Evolutionary conservation across 2,113 vertebrate species (phyloP).

Genomic region (Hydrochoerus hydrochaeris): DNA sequence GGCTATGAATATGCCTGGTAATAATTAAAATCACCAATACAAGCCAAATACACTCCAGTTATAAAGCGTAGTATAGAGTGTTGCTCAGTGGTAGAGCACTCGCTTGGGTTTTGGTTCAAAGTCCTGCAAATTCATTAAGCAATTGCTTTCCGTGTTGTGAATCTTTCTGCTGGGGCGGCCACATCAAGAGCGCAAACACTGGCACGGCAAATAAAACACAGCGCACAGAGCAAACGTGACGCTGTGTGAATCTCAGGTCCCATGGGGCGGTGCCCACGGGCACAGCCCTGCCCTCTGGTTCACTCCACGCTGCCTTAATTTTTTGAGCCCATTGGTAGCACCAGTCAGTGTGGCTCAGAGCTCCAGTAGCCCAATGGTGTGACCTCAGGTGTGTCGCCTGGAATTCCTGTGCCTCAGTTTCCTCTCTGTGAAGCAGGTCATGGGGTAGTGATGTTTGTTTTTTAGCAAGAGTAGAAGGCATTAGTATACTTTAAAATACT

Average conservation of each 20-base stretch:
- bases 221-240: neutral
- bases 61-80: neutral
- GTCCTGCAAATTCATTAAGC: neutral
- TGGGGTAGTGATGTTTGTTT: neutral
- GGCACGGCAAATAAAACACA: neutral
- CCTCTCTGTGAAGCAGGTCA: neutral
- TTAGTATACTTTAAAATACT: constrained; percentile 17
- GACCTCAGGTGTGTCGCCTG: neutral
- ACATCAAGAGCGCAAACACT: neutral
- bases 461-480: neutral
- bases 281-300: neutral
- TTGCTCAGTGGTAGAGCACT: neutral
- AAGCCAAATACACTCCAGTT: neutral
- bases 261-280: fast-evolving
- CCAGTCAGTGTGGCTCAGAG: neutral
- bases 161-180: neutral
- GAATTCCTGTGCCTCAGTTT: neutral
- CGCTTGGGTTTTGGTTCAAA: neutral
- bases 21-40: neutral
- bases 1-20: neutral
- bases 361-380: neutral
- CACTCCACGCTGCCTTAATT: neutral
- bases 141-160: neutral
- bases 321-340: neutral
- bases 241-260: neutral